These are phyloP conservation scores for Drosophila parvula DNA, from an alignment of 1,140 invertebrate species.

Conservation along the genomic window DNA sequence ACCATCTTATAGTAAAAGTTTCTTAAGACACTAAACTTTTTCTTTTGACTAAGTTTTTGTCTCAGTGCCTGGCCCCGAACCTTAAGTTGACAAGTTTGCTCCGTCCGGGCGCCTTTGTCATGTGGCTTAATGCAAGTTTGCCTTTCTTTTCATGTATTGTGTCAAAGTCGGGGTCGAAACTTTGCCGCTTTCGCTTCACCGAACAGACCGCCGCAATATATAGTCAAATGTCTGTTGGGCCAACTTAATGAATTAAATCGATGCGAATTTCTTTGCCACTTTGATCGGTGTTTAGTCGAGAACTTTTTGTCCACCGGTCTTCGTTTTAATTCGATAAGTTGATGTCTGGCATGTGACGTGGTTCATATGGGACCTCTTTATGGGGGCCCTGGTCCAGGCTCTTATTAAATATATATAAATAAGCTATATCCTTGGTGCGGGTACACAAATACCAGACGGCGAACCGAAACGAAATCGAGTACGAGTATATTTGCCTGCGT, in stretches of 20 bases:
- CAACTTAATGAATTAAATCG: slow-evolving; percentile 74
- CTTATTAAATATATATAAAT: not conserved
- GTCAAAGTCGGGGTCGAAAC: slow-evolving; percentile 40
- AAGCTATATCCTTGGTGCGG: slow-evolving; percentile 26
- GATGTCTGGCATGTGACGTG: slow-evolving; percentile 27
- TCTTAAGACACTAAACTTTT: slow-evolving; percentile 1
- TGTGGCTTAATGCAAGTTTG: slow-evolving; percentile 49
- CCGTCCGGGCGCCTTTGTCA: slow-evolving; percentile 40
- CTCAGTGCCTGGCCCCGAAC: slow-evolving; percentile 29
- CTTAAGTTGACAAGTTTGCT: slow-evolving; percentile 48
- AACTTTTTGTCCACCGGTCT: slow-evolving; percentile 44
- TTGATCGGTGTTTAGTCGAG: slow-evolving; percentile 75
- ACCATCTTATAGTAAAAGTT: not conserved
- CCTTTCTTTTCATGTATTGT: slow-evolving; percentile 51
- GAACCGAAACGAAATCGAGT: not conserved
- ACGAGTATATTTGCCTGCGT: slow-evolving; percentile 44
- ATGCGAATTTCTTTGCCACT: slow-evolving; percentile 69
- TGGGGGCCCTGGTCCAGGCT: not conserved
- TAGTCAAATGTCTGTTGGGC: slow-evolving; percentile 29
- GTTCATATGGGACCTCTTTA: not conserved
- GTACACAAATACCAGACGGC: slow-evolving; percentile 22
- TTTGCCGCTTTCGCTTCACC: slow-evolving; percentile 29
- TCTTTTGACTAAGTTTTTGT: not conserved
- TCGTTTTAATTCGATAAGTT: slow-evolving; percentile 75
- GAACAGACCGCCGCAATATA: slow-evolving; percentile 31